Conservation (phyloP, 2,888 invertebrate genomes). For the Catonia carolina region DNA sequence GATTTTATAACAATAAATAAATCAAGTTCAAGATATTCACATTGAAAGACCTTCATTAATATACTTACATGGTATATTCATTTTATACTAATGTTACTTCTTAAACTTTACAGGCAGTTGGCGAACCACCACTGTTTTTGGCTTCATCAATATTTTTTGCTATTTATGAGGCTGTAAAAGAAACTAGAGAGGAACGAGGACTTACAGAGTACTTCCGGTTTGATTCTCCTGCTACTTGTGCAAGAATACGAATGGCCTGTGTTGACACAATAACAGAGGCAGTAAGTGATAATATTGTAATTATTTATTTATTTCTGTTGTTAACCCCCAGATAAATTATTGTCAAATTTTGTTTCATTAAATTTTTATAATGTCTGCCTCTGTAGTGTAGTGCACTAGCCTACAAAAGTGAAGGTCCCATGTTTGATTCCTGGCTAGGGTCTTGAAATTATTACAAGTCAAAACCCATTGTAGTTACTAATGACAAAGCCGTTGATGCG, state of each 20-base stretch:
- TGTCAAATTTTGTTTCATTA: background rate
- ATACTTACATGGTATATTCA: no score
- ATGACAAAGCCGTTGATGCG: no score
- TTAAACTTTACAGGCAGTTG: conserved; percentile 66
- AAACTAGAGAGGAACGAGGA: conserved; percentile 67
- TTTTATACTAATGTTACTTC: background rate
- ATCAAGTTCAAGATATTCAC: no score
- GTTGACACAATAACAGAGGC: conserved; percentile 71
- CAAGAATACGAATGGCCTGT: conserved; percentile 84
- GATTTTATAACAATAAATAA: no score
- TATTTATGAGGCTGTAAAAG: conserved; percentile 76
- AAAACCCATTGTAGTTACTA: no score
- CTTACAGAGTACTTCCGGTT: conserved; percentile 54
- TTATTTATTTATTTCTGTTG: background rate
- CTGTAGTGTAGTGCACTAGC: background rate
- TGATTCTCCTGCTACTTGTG: conserved; percentile 82
- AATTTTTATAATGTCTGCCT: conserved; percentile 22
- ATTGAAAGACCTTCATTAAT: no score
- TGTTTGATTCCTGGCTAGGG: no score
- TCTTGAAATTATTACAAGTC: no score
- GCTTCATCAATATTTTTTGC: conserved; percentile 86
- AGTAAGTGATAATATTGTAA: conserved; percentile 45
- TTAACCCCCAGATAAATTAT: background rate
- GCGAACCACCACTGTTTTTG: conserved; percentile 90
- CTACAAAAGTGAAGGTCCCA: no score